Conservation (phyloP, 2,888 invertebrate species). For the Terebella lapidaria region DNA sequence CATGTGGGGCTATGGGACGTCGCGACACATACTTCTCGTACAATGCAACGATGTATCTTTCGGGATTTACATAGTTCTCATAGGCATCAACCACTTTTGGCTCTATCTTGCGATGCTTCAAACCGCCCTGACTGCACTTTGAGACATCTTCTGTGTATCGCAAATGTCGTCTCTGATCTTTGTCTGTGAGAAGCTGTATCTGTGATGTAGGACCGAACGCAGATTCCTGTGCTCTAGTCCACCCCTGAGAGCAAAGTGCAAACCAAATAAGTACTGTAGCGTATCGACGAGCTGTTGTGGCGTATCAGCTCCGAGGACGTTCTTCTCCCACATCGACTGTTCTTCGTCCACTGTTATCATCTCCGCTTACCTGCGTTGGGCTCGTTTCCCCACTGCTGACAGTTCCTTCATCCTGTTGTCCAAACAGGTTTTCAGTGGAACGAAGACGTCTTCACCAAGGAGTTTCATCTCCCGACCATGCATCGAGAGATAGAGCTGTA, state of each 20-base stretch:
- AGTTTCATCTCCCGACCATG: background rate
- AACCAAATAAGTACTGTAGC: background rate
- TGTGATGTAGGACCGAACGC: background rate
- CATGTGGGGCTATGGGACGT: background rate
- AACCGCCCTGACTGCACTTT: background rate
- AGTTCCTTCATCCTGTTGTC: conserved; percentile 3
- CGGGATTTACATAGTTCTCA: background rate
- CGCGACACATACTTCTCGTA: background rate
- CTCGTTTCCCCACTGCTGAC: background rate
- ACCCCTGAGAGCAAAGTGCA: background rate
- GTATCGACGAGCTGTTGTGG: background rate
- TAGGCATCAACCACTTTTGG: background rate
- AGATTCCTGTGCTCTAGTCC: conserved; percentile 3
- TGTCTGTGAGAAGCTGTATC: background rate
- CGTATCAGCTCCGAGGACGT: background rate
- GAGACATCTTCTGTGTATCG: background rate
- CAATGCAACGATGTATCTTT: background rate
- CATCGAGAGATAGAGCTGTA: background rate
- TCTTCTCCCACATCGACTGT: background rate
- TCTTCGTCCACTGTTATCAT: background rate
- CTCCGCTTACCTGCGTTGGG: background rate
- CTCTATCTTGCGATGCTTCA: background rate
- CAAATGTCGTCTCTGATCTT: background rate
- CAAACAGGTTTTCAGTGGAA: background rate
- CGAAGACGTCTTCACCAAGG: background rate